Base-by-base conservation (phyloP, 2,797 vertebrate species). In the Scolopax bukidnonensis region DNA sequence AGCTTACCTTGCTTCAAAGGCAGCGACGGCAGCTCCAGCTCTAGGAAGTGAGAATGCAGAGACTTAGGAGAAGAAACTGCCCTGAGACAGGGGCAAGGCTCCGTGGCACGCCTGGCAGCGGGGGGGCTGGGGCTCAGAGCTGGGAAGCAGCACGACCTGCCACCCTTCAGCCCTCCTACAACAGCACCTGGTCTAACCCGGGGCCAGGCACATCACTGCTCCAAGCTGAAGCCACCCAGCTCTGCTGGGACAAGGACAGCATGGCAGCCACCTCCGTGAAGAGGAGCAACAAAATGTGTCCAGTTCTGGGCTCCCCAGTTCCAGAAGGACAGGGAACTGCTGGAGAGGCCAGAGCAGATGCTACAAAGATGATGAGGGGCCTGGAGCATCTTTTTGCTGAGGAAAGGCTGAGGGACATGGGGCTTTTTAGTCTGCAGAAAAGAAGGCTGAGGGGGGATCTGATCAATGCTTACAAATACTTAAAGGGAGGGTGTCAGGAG, bases 181-280 rank as follows among this genome's bases (percentile, higher is more conserved):
- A 18, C 27, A 32, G 57, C 57, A 21, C 2, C 27, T 16, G 51
- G 63, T 30, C n/a, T 13, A 32, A 47, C 53, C 41, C 10, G 33
- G 32, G 30, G 56, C 6, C 38, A 19, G 53, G 30, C 40, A 21
- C 27, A 28, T 27, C 65, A 45, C 40, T 36, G 51, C 11, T 12
- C 47, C 10, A 41, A 43, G 78, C 30, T 57, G 48, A 56, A 56
- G 45, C n/a, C 64, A 33, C 3, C 48, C 23, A 41, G 20, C 17
- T 24, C 40, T 4, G n/a, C 30, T 9, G 23, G 54, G 28, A 25
- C 30, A 15, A 16, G 41, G 57, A 19, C 41, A 30, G 41, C 61
- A 2, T 1, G 16, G 24, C 84, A 38, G 40, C 38, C n/a, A 36
- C 27, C 32, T 57, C 73, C 1, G 0, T 4, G 30, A 48, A 32